phyloP scores from a whole-genome alignment of 30 jellyfish, hydroid and myxozoan species.

The Aurelia aurita region DNA sequence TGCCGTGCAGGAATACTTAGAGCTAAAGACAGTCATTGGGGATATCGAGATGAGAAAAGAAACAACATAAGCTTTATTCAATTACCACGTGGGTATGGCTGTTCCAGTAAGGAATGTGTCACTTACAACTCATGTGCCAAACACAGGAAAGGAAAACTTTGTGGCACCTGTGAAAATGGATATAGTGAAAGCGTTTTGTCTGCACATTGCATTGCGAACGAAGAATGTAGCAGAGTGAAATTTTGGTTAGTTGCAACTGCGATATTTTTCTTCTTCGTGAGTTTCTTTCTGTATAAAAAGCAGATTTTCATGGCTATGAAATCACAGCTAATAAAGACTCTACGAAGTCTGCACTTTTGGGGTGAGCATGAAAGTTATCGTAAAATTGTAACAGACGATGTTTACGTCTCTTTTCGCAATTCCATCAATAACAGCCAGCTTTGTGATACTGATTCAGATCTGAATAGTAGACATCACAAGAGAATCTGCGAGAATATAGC shows the following conservation, averaged over 20 bases:
- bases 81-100: not conserved
- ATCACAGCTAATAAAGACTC: not conserved
- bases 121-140: not conserved
- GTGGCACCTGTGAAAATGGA: not conserved
- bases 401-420: too few relatives aligned
- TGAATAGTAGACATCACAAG: too few relatives aligned
- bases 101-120: not conserved
- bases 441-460: too few relatives aligned
- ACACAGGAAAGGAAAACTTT: not conserved
- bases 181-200: constrained; percentile 1
- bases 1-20: not conserved
- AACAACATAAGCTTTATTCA: not conserved
- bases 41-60: not conserved
- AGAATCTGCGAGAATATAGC: too few relatives aligned
- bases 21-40: not conserved
- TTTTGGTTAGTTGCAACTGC: not conserved
- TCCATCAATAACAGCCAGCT: too few relatives aligned
- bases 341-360: too few relatives aligned
- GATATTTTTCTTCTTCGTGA: not conserved
- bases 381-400: too few relatives aligned
- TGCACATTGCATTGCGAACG: not conserved
- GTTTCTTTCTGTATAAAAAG: not conserved
- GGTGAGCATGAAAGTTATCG: too few relatives aligned
- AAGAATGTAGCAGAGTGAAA: not conserved
- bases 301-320: not conserved